These are phyloP conservation scores for Serrognathus titanus DNA, from an alignment of 2,888 invertebrate genomes.

Conservation along the genomic window DNA sequence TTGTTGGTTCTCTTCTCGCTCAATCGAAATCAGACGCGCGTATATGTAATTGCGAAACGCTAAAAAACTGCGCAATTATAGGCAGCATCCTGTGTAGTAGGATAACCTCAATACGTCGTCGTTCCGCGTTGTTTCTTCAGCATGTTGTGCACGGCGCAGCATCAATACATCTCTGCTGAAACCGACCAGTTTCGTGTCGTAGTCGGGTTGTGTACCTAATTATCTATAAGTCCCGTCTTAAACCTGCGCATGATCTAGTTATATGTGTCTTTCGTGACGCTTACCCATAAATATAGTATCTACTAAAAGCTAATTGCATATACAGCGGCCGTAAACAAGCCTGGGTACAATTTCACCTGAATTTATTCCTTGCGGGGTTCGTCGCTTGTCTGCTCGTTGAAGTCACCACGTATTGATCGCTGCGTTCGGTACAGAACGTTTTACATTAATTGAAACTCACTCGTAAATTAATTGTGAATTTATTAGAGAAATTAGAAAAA, in stretches of 20 bases:
- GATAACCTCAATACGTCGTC: slow-evolving; percentile 16
- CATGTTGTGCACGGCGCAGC: slow-evolving; percentile 11
- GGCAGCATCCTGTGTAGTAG: slow-evolving; percentile 15
- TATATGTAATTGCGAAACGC: too few relatives aligned
- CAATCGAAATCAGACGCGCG: too few relatives aligned
- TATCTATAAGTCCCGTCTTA: slow-evolving; percentile 15
- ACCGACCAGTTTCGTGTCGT: slow-evolving; percentile 15
- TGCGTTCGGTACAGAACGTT: background rate
- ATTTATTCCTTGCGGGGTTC: slow-evolving; percentile 9
- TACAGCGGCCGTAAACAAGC: slow-evolving; percentile 16
- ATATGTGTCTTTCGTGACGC: slow-evolving; percentile 16
- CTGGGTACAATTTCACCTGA: slow-evolving; percentile 7
- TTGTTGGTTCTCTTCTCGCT: too few relatives aligned
- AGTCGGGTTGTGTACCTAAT: slow-evolving; percentile 17
- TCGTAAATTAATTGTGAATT: too few relatives aligned
- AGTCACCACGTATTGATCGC: slow-evolving; percentile 6
- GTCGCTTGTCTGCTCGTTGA: slow-evolving; percentile 12
- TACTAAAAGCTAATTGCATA: slow-evolving; percentile 17
- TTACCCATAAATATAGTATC: slow-evolving; percentile 19
- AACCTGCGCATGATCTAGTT: slow-evolving; percentile 16
- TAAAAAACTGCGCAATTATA: slow-evolving; percentile 13
- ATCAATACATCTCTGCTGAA: slow-evolving; percentile 11
- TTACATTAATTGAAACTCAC: too few relatives aligned
- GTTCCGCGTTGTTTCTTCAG: slow-evolving; percentile 18
- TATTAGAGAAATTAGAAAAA: background rate